Evolutionary conservation across 2,113 vertebrate genomes (phyloP).

Genomic region (Dipodomys spectabilis): DNA sequence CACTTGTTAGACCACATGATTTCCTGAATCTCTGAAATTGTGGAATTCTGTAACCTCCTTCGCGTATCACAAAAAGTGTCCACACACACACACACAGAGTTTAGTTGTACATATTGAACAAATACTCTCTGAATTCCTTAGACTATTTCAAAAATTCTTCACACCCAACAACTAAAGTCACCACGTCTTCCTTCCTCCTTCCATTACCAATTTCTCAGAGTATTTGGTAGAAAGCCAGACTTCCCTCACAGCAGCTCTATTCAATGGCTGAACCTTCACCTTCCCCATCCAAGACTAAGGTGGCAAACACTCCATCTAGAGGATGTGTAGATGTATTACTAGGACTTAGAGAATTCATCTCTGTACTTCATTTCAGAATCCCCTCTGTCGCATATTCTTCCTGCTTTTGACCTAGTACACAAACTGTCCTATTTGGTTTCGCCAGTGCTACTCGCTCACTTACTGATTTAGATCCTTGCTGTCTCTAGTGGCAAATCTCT

Average conservation of each 20-base stretch:
- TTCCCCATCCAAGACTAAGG: neutral
- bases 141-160: neutral
- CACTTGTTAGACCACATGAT: neutral
- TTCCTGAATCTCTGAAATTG: constrained; percentile 22
- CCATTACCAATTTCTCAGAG: neutral
- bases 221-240: neutral
- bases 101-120: neutral
- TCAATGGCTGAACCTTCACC: neutral
- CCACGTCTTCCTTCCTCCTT: neutral
- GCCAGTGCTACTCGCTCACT: neutral
- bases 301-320: neutral
- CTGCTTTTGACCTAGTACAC: neutral
- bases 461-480: neutral
- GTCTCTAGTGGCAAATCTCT: neutral
- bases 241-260: neutral
- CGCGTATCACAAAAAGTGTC: neutral
- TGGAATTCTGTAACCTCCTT: neutral
- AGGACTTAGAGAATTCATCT: neutral
- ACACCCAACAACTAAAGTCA: neutral
- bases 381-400: neutral
- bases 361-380: neutral
- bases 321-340: neutral
- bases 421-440: neutral
- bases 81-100: neutral
- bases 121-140: neutral